Base-by-base conservation (phyloP, 2,113 vertebrate genomes). In the Odocoileus hemionus region DNA sequence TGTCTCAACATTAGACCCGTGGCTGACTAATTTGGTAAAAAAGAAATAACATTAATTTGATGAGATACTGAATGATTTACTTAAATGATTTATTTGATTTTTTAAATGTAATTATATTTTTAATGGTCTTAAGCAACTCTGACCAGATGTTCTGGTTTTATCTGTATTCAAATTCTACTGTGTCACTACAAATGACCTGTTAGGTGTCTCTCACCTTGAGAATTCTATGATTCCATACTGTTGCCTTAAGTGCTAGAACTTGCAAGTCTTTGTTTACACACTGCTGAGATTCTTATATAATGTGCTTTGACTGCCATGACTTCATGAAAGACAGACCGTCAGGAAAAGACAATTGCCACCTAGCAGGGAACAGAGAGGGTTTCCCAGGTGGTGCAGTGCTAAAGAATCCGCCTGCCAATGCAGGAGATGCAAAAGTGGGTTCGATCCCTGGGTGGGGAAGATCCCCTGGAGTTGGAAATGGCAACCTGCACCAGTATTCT, bases 101-200 rank as follows among this genome's bases (percentile, higher is more conserved):
- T 82, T 84, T 26, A 17, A 54, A 79, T 26, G 14, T 50, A 60
- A 91, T 91, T 91, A 79, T 55, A 55, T 52, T 28, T 47, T 67
- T 85, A 76, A 89, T 61, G 39, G 16, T 74, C 54, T 78, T 47
- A 70, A 78, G 15, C 79, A 67, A 55, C 55, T 85, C 67, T 79
- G 85, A 67, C 80, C 36, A 88, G 97, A 80, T 79, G 52, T 80
- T 92, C 93, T 78, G 86, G 79, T 86, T 95, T 94, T 55, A 85
- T 83, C 33, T 78, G 76, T 92, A 74, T 55, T 86, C 50, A 61
- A 61, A n/a, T 61, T 80, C n/a, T 57, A 25, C 13, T 25, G 23
- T 74, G 52, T 92, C 47, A 14, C 36, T 33, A 19, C 50, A n/a
- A 30, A 74, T 26, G 28, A 60, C 55, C 67, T 57, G 67, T 43